Conservation (phyloP, 2,113 vertebrate genomes). For the Cygnus atratus region DNA sequence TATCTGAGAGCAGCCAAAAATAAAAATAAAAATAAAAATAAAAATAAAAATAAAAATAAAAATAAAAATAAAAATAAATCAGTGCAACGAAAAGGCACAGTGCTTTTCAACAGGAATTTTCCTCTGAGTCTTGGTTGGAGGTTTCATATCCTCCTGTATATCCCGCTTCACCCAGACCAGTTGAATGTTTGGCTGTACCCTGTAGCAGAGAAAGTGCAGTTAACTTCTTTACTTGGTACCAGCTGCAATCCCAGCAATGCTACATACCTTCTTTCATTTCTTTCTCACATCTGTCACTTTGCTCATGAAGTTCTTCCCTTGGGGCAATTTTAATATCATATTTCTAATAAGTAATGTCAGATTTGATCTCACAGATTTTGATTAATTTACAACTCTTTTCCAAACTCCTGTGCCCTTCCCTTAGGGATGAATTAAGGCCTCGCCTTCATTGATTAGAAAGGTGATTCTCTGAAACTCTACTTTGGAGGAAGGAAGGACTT, state of each 20-base stretch:
- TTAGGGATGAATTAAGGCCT: not conserved
- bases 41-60: no score
- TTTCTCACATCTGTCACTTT: slow-evolving; percentile 8
- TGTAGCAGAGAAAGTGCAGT: not conserved
- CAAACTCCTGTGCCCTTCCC: not conserved
- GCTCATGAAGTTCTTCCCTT: not conserved
- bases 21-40: not conserved
- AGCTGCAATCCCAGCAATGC: not conserved
- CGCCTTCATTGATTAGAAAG: not conserved
- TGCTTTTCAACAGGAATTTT: not conserved
- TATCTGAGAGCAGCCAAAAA: not conserved
- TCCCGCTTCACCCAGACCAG: not conserved
- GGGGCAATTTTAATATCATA: slow-evolving; percentile 4
- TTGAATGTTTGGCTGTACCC: not conserved
- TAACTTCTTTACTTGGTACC: not conserved
- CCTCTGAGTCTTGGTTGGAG: not conserved
- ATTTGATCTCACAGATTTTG: slow-evolving; percentile 20
- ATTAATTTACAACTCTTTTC: slow-evolving; percentile 17
- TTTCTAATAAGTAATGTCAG: slow-evolving; percentile 31
- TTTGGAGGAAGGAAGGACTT: not conserved
- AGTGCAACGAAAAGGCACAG: not conserved
- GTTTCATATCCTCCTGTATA: not conserved
- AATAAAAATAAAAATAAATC: not conserved
- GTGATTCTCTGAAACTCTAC: not conserved
- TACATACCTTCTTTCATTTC: not conserved